Evolutionary conservation across 1,140 invertebrate species (phyloP), one percentile per base, ranked within the genome.

Genomic region (Caerostris extrusa): DNA sequence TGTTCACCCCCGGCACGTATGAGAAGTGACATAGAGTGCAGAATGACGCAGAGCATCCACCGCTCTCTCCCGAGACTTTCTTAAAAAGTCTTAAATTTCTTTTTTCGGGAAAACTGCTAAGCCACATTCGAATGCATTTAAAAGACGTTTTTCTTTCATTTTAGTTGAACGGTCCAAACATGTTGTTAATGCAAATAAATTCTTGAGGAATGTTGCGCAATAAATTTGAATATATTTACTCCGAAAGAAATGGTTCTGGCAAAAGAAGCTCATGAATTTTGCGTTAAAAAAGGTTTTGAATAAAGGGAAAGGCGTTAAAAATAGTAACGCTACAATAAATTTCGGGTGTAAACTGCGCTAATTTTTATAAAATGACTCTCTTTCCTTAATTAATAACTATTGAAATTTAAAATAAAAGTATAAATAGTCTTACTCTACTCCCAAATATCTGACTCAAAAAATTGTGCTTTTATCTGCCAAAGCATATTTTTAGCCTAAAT

Each of bases 21-120:
- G n/a, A 85, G 60, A 92, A 92, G 90, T 92, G 81, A 92, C 90
- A 92, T 81, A n/a, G 60, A 67, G 77, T 82, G 34, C 17, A 61
- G 82, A 60, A 14, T 55, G 57, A 57, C 82, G 17, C 19, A 34
- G 53, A 19, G 34, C n/a, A 81, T 81, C 53, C 53, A n/a, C 57
- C 8, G 17, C 55, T 50, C 19, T 77, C 69, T 77, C 69, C 34
- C 7, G 69, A 34, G 69, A 77, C 69, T 10, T 34, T 85, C 57
- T 85, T 85, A 57, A 85, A 64, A 85, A 58, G 56, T 57, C 55
- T 57, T 56, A 85, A 85, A 85, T 85, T 85, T 85, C 55, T 85
- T 85, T 50, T 67, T 50, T 77, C 69, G 10, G 69, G 69, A 77
- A 34, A 77, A 77, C 69, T 50, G 34, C 69, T 77, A 77, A 77